Percentiles rank a stretch among this genome's conserved stretches.
Evolutionary conservation across 2,113 vertebrate species (phyloP).

Genomic region (Tachuris rubrigastra): DNA sequence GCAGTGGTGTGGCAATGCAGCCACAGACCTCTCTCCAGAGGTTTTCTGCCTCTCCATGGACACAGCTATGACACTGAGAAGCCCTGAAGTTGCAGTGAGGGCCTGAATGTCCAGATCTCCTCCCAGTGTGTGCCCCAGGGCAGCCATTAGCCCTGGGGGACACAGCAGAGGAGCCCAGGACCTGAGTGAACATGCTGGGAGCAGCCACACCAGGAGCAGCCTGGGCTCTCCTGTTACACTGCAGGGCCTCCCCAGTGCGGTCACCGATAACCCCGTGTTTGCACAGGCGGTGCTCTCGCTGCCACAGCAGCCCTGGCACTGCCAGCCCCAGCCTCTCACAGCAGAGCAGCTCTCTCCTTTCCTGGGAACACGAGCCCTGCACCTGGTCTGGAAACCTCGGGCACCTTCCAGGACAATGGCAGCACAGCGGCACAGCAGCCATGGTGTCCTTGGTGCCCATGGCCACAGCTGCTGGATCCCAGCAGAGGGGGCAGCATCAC

Average conservation of each 20-base stretch:
- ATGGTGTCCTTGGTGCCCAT: fast-evolving
- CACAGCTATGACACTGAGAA: fast-evolving
- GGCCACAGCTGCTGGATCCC: background rate
- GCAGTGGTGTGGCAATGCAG: background rate
- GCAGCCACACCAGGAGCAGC: background rate
- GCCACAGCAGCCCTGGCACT: background rate
- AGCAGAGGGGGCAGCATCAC: fast-evolving
- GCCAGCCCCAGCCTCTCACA: background rate
- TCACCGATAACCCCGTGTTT: background rate
- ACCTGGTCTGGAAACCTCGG: fast-evolving
- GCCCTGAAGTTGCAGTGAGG: fast-evolving
- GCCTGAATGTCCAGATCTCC: fast-evolving
- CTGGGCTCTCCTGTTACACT: background rate
- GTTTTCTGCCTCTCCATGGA: fast-evolving
- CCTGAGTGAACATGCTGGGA: fast-evolving
- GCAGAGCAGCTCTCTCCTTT: background rate
- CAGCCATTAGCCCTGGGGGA: background rate
- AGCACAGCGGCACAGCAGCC: fast-evolving
- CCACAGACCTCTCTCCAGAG: background rate
- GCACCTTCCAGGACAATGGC: background rate
- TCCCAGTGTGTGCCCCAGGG: fast-evolving
- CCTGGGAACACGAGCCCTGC: background rate
- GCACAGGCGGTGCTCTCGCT: background rate
- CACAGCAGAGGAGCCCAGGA: too few relatives aligned
- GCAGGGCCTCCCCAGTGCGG: fast-evolving